Evolutionary conservation across 2,888 invertebrate genomes (phyloP).

Genomic region (Drosophila nr. fundita): DNA sequence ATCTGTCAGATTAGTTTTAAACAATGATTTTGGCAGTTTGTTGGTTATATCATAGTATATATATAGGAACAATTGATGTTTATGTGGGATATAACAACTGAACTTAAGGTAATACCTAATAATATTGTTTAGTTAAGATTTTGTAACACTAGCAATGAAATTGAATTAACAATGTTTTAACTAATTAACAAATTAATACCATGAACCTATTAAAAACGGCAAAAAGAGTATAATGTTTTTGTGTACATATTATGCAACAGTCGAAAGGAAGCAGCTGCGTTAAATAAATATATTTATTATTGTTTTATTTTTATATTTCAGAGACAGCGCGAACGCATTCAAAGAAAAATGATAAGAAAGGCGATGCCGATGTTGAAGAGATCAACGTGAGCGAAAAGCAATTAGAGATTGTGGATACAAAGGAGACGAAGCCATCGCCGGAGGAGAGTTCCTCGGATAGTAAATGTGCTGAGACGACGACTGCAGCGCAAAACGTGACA

Average conservation of each 20-base stretch:
- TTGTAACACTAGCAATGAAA: background rate
- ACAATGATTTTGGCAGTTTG: background rate
- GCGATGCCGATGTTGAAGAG: conserved; percentile 73
- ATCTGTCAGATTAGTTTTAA: background rate
- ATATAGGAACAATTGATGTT: conserved; percentile 7
- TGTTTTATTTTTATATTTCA: conserved; percentile 35
- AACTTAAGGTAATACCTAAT: conserved; percentile 13
- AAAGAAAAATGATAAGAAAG: conserved; percentile 79
- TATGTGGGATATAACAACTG: conserved; percentile 4
- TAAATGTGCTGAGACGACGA: conserved; percentile 61
- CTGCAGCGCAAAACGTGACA: conserved; percentile 48
- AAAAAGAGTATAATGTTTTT: background rate
- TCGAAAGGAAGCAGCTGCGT: background rate
- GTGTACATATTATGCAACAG: background rate
- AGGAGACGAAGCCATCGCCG: conserved; percentile 60
- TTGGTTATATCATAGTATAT: background rate
- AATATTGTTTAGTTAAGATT: background rate
- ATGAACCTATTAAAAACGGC: too few relatives aligned
- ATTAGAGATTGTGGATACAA: conserved; percentile 62
- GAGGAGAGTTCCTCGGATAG: conserved; percentile 69
- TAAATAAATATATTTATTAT: background rate
- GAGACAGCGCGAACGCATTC: conserved; percentile 68
- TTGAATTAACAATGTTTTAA: background rate
- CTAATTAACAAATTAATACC: background rate
- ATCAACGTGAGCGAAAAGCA: conserved; percentile 68